Evolutionary conservation across 2,113 vertebrate species (phyloP).

Genomic region (Rattus norvegicus): DNA sequence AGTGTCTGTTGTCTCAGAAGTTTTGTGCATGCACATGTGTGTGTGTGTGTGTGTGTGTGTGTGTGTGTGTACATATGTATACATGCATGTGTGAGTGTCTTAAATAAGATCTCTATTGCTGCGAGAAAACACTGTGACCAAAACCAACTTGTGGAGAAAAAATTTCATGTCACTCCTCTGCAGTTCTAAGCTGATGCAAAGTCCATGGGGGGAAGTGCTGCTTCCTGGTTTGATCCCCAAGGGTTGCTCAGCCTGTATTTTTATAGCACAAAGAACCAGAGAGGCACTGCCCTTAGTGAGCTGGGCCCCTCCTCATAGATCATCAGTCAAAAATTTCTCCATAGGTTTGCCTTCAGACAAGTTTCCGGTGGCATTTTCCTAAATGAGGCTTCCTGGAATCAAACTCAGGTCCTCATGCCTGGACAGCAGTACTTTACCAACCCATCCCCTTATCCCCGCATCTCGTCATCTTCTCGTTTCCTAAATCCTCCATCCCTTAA

Average conservation of each 20-base stretch:
- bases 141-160: not conserved
- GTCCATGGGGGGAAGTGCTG: not conserved
- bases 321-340: not conserved
- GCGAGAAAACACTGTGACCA: not conserved
- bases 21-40: not conserved
- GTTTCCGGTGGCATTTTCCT: not conserved
- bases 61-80: too few relatives aligned
- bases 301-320: not conserved
- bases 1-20: not conserved
- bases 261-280: not conserved
- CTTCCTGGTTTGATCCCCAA: not conserved
- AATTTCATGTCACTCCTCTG: not conserved
- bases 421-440: too few relatives aligned
- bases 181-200: not conserved
- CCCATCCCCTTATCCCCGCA: not conserved
- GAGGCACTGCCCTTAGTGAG: not conserved
- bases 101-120: not conserved
- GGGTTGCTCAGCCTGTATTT: not conserved
- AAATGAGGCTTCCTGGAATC: not conserved
- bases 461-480: fast-evolving
- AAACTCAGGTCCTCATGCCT: not conserved
- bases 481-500: not conserved
- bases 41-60: not conserved
- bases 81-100: not conserved
- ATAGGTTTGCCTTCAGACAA: not conserved